Evolutionary conservation across 2,113 vertebrate species (phyloP), one percentile per base, ranked within the genome.

Genomic region (Aphelocoma coerulescens): DNA sequence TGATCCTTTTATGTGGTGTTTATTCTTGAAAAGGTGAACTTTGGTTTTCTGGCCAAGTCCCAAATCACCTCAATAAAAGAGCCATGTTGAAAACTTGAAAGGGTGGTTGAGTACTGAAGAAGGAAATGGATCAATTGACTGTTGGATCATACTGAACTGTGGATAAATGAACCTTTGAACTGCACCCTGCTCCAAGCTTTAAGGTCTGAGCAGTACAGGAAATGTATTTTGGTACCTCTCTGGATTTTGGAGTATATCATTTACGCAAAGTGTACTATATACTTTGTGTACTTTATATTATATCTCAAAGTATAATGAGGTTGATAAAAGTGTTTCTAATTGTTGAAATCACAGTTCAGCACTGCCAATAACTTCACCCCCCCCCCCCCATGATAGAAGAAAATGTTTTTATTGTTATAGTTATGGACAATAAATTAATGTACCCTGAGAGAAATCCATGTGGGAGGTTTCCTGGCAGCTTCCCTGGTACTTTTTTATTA

Each of bases 131-230:
- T 52, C 26, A 46, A 19, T 46, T 59, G 80, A 26, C 57, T 59
- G 26, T 85, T 2, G 1, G 66, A 8, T 71, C 13, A 0, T 20
- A 8, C 0, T 66, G 73, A 69, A 2, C 23, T 80, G 71, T 44
- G 58, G n/a, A 22, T 71, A 77, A 85, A 39, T 10, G 76, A 68
- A 82, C 69, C 89, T 94, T 91, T 93, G 87, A 92, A 61, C 76
- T 85, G 65, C 30, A 46, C 59, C 33, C 49, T 85, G 51, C 58
- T 73, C 26, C 10, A 16, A 7, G 43, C 58, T 35, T 19, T 24
- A 57, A 57, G 52, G 35, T 48, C 66, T 54, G 54, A 74, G 52
- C 35, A 3, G 24, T 43, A 30, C 55, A 86, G 79, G 37, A 79
- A 77, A 28, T 51, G 6, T 35, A 0, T 83, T 72, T 75, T 65